A percentile compares a stretch with the other conserved stretches of the same genome.
Evolutionary conservation across 2,888 invertebrate genomes (phyloP).

Genomic region (Papilio demoleus): DNA sequence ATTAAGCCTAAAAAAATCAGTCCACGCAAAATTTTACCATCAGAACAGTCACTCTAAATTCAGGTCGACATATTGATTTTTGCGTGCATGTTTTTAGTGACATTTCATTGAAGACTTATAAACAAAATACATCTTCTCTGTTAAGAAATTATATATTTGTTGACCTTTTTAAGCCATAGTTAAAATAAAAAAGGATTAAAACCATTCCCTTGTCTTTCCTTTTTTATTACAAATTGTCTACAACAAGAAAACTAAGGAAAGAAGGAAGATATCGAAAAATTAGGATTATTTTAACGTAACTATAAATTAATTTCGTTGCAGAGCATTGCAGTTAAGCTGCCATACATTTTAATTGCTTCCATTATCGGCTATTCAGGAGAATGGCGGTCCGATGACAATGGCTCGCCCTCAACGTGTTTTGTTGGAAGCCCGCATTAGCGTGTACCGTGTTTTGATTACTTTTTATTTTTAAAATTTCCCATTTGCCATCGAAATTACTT

Average conservation of each 20-base stretch:
- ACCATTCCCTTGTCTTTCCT: no score
- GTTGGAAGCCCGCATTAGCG: constrained; percentile 50
- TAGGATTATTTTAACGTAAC: constrained; percentile 74
- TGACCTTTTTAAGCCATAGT: not conserved
- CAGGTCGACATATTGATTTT: no score
- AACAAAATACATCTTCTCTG: no score
- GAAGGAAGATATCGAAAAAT: constrained; percentile 53
- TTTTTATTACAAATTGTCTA: constrained; percentile 46
- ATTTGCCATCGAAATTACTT: no score
- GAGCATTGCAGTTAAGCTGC: constrained; percentile 81
- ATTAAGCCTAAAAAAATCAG: constrained; percentile 26
- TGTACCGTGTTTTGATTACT: constrained; percentile 8
- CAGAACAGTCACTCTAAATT: constrained; percentile 42
- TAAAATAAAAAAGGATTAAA: no score
- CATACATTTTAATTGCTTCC: constrained; percentile 83
- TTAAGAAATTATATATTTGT: not conserved
- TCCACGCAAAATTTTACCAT: constrained; percentile 34
- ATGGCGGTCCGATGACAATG: constrained; percentile 75
- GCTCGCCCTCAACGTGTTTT: constrained; percentile 57
- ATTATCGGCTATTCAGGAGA: constrained; percentile 79
- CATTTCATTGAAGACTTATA: no score
- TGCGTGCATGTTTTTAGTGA: no score
- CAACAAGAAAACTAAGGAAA: constrained; percentile 19
- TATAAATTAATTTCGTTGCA: constrained; percentile 82
- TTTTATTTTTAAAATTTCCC: not conserved